phyloP scores from a whole-genome alignment of 2,113 vertebrate genomes.

The Notothenia rossii region DNA sequence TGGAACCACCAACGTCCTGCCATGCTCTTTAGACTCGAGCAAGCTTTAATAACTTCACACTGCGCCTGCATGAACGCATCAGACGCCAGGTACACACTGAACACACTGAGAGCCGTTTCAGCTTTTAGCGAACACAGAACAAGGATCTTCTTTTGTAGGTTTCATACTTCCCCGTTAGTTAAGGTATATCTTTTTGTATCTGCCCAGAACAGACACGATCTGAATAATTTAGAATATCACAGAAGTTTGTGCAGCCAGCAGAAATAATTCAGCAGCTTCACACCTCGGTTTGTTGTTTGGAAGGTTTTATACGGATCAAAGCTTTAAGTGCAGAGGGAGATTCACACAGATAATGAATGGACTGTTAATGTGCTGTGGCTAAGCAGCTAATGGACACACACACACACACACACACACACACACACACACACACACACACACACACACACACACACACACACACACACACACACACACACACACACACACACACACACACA shows the following conservation, averaged over 20 bases:
- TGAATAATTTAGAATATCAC: slow-evolving; percentile 47
- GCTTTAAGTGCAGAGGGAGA: slow-evolving; percentile 69
- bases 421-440: slow-evolving; percentile 12
- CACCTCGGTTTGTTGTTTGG: slow-evolving; percentile 60
- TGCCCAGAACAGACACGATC: slow-evolving; percentile 24
- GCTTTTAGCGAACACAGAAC: neutral
- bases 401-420: slow-evolving; percentile 30
- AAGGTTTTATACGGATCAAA: slow-evolving; percentile 68
- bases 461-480: slow-evolving; percentile 13
- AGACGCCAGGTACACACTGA: neutral
- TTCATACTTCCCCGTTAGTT: slow-evolving; percentile 13
- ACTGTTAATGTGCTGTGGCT: slow-evolving; percentile 96
- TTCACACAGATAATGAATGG: slow-evolving; percentile 93
- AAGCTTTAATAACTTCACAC: too few species aligned
- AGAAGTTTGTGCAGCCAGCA: slow-evolving; percentile 19
- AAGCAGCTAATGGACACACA: slow-evolving; percentile 91
- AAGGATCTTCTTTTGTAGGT: neutral
- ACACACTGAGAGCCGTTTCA: neutral
- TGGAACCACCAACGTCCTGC: too few species aligned
- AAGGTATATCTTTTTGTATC: slow-evolving; percentile 16
- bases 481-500: slow-evolving; percentile 3
- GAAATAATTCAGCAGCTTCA: slow-evolving; percentile 60
- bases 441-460: slow-evolving; percentile 36
- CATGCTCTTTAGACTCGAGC: too few species aligned
- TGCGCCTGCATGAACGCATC: neutral